Base-by-base conservation (phyloP, 2,888 invertebrate species). In the Sarcophaga rosellei region DNA sequence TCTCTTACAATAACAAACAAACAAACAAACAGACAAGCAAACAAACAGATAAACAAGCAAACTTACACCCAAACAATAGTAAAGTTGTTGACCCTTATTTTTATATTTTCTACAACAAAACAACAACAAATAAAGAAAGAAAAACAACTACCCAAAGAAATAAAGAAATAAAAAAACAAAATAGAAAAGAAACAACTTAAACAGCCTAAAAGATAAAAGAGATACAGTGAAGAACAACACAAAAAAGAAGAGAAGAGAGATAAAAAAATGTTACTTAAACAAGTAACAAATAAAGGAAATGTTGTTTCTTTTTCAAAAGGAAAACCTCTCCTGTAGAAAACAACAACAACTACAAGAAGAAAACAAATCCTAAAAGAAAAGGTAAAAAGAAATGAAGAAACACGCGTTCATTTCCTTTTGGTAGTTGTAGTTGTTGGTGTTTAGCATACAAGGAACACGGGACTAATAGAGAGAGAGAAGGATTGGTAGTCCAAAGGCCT, bases 71-170 rank as follows among this genome's bases (percentile, higher is more conserved):
- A 47, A 23, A 77, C 73, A 81, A 85, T 70, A 68, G 85, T 69
- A 74, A 78, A 81, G 85, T 85, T 85, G 85, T 85, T 85, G 85
- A 85, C 85, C 85, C 85, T 77, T 81, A 85, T 81, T 81, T 85
- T 73, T 47, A 81, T 25, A 25, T 25, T 35, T 35, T 8, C 35
- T 35, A 35, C 35, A 35, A 6, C 10, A 66, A 45, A 45, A 23
- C 35, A 72, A 73, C 45, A 12, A 35, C 6, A 35, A 35, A n/a
- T n/a, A 8, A 35, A 21, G 53, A 6, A 35, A 3, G 11, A 57
- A 59, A 45, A 59, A 23, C 53, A 73, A 73, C 61, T 6, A 44
- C 20, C 66, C 25, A 57, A 53, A 65, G 65, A 65, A 25, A 47
- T 69, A 47, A 23, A 15, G 6, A 35, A 35, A 35, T 6, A 35